Percentiles rank a stretch among this genome's conserved stretches.
phyloP scores from a whole-genome alignment of 2,888 invertebrate genomes.

The Polyploca ridens region DNA sequence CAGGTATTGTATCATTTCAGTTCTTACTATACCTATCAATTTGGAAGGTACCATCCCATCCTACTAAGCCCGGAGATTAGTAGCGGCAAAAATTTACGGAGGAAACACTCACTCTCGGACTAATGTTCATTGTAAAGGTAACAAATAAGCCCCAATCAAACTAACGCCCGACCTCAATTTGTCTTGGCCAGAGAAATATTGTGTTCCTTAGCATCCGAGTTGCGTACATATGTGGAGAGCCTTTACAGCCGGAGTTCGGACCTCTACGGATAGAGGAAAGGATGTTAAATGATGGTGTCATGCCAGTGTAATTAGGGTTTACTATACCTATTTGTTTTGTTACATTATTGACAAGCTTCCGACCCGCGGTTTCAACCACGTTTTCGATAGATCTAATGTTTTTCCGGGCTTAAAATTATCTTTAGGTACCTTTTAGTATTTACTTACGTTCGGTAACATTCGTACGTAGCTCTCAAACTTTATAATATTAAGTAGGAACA shows the following conservation, averaged over 20 bases:
- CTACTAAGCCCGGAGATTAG: constrained; percentile 28
- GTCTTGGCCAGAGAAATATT: constrained; percentile 76
- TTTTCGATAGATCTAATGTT: no score
- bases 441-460: no score
- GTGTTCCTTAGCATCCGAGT: constrained; percentile 62
- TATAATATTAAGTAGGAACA: no score
- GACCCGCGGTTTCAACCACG: no score
- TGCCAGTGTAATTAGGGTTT: background rate
- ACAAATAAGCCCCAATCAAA: constrained; percentile 82
- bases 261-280: constrained; percentile 41
- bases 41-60: background rate
- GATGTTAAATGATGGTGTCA: constrained; percentile 32
- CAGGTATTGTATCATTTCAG: no score
- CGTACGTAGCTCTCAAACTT: no score
- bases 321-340: background rate
- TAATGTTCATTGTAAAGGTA: constrained; percentile 81
- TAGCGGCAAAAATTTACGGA: constrained; percentile 46
- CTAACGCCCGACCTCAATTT: constrained; percentile 80
- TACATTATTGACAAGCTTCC: background rate
- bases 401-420: no score
- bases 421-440: no score
- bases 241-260: constrained; percentile 43
- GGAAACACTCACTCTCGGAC: constrained; percentile 56
- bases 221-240: constrained; percentile 46
- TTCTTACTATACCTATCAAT: background rate